A percentile compares a stretch with the other conserved stretches of the same genome.
phyloP scores from a whole-genome alignment of 2,888 invertebrate species.

The Dascillus cervinus region DNA sequence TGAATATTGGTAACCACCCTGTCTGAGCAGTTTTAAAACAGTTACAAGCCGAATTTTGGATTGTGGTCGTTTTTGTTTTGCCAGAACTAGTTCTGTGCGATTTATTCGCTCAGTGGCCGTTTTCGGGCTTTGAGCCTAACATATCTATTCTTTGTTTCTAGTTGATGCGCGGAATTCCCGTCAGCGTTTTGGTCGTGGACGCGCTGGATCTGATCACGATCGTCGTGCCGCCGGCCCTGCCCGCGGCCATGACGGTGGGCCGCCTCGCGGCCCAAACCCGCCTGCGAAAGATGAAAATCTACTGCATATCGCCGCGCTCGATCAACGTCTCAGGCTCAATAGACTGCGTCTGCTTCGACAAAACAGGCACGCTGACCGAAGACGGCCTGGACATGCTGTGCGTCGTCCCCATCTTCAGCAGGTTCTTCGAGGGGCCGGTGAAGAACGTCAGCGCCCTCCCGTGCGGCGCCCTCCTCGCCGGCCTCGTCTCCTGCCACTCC shows the following conservation, averaged over 20 bases:
- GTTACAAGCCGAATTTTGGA: too few relatives aligned
- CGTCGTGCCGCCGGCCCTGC: conserved; percentile 90
- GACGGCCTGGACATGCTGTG: conserved; percentile 95
- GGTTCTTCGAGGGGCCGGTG: conserved; percentile 42
- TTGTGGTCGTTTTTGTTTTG: too few relatives aligned
- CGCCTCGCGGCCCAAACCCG: conserved; percentile 83
- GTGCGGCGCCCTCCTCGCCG: conserved; percentile 46
- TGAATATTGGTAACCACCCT: too few relatives aligned
- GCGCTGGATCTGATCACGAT: conserved; percentile 91
- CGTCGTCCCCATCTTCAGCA: conserved; percentile 60
- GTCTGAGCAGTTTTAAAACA: too few relatives aligned
- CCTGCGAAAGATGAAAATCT: conserved; percentile 68
- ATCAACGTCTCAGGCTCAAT: conserved; percentile 90
- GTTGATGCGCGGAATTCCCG: conserved; percentile 53
- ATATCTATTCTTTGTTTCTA: conserved; percentile 29
- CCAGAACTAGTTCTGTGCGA: too few relatives aligned
- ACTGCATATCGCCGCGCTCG: conserved; percentile 86
- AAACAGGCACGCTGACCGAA: conserved; percentile 95
- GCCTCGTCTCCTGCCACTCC: conserved; percentile 90
- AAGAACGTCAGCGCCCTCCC: conserved; percentile 44
- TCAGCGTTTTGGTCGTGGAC: conserved; percentile 62
- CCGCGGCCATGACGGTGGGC: conserved; percentile 95
- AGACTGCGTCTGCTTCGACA: conserved; percentile 86
- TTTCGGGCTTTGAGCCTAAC: too few relatives aligned
- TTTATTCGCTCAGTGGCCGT: too few relatives aligned